phyloP scores from a whole-genome alignment of 2,113 vertebrate genomes.

The Prolemur simus region DNA sequence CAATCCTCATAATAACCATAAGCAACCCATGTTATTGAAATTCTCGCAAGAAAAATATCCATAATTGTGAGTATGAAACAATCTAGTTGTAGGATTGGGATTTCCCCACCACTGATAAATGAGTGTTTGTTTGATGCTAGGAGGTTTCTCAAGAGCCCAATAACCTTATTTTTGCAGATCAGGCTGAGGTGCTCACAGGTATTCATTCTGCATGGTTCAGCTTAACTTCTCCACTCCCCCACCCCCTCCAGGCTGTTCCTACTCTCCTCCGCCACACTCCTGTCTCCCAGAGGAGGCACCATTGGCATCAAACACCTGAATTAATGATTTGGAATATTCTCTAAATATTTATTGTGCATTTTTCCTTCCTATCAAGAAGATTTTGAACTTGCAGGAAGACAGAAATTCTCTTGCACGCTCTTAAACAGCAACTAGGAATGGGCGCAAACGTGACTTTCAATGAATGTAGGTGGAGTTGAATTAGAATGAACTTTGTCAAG shows the following conservation, averaged over 20 bases:
- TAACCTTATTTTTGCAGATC: background rate
- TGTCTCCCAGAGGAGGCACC: background rate
- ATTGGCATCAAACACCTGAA: background rate
- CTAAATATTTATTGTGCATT: background rate
- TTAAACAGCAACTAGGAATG: background rate
- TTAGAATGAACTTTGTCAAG: conserved; percentile 61
- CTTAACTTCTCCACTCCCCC: background rate
- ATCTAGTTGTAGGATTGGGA: background rate
- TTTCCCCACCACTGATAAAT: background rate
- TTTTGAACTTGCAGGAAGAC: background rate
- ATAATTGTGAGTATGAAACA: background rate
- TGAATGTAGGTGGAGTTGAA: background rate
- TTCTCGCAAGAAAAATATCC: background rate
- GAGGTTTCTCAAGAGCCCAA: background rate
- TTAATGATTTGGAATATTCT: background rate
- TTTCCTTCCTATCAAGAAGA: background rate
- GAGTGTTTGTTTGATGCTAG: background rate
- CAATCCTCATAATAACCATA: background rate
- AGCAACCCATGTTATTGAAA: background rate
- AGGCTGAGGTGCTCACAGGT: too few species aligned
- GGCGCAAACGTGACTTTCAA: background rate
- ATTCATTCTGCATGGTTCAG: background rate
- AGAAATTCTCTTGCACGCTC: background rate
- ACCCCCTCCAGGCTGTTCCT: background rate
- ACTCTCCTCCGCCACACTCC: background rate